Percentiles rank a stretch among this genome's conserved stretches.
phyloP scores from a whole-genome alignment of 1,140 invertebrate genomes.

The Ericerus pela region DNA sequence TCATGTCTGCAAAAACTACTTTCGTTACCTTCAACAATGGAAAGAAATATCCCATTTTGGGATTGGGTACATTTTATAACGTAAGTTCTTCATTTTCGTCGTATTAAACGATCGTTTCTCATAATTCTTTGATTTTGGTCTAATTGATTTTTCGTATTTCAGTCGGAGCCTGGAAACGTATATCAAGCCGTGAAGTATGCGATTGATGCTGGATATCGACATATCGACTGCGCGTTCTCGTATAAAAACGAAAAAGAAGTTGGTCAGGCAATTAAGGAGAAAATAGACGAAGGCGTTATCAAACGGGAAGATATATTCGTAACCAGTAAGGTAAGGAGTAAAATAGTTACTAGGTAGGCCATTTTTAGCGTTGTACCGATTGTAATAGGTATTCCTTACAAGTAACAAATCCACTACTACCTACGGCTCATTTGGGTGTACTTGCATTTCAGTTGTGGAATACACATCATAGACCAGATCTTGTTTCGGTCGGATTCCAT shows the following conservation, averaged over 20 bases:
- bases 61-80: constrained; percentile 21
- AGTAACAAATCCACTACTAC: neutral
- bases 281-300: constrained; percentile 53
- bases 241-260: constrained; percentile 70
- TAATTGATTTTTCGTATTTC: neutral
- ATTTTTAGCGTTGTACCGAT: neutral
- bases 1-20: constrained; percentile 17
- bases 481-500: constrained; percentile 36
- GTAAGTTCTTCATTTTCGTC: too few species aligned
- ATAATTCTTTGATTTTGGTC: too few species aligned
- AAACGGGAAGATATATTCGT: constrained; percentile 53
- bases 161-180: constrained; percentile 37
- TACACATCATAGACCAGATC: constrained; percentile 33
- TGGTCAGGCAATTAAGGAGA: constrained; percentile 54
- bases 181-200: constrained; percentile 46
- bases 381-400: neutral
- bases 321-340: constrained; percentile 41
- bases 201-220: constrained; percentile 51
- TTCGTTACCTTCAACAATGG: constrained; percentile 19
- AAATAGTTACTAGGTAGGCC: neutral
- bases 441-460: constrained; percentile 36
- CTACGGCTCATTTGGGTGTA: neutral
- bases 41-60: constrained; percentile 16
- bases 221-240: constrained; percentile 50
- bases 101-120: too few species aligned